Evolutionary conservation across 2,113 vertebrate species (phyloP), one percentile per base, ranked within the genome.

Genomic region (Clarias macrocephalus): DNA sequence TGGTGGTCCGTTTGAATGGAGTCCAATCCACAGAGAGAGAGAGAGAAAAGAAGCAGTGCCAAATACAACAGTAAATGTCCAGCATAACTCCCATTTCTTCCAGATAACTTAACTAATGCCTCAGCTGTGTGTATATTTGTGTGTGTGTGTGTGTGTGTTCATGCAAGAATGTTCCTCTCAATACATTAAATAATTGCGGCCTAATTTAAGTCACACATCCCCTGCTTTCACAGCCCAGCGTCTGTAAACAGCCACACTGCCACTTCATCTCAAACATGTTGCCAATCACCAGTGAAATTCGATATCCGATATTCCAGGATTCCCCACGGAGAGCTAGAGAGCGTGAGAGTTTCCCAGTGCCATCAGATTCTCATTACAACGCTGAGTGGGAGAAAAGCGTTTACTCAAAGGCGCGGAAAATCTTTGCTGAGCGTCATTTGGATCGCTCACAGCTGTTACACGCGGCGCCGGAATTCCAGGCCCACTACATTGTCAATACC

Each of bases 381-480:
- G 0, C 65, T 7, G 63, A 70, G 93, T 93, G 93, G 89, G 94
- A 93, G 91, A 89, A 70, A 68, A 66, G 10, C 30, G 7, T 56
- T 79, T 56, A 62, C 56, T 60, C 48, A 33, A 80, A 28, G 60
- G 77, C 66, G 80, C 77, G n/a, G 54, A 86, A 77, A 85, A 87
- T 88, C 88, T 60, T 84, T 57, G 68, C 77, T 88, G 77, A 86
- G 90, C 81, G 80, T 59, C 86, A 91, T 86, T 86, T 83, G 77
- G 92, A 93, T 77, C 88, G 89, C 86, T 84, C 80, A 89, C 93
- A 93, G 93, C 94, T 93, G 94, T 89, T 93, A 77, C 90, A 83
- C 82, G 88, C 65, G 65, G 33, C 18, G 5, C 79, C 5, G 33
- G 60, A 13, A 65, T 87, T 63, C 80, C 68, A 54, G 79, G 1